Percentiles rank a stretch among this genome's conserved stretches.
These are phyloP conservation scores for Rhynchomys soricoides DNA, from an alignment of 2,113 vertebrate species.

Conservation along the genomic window DNA sequence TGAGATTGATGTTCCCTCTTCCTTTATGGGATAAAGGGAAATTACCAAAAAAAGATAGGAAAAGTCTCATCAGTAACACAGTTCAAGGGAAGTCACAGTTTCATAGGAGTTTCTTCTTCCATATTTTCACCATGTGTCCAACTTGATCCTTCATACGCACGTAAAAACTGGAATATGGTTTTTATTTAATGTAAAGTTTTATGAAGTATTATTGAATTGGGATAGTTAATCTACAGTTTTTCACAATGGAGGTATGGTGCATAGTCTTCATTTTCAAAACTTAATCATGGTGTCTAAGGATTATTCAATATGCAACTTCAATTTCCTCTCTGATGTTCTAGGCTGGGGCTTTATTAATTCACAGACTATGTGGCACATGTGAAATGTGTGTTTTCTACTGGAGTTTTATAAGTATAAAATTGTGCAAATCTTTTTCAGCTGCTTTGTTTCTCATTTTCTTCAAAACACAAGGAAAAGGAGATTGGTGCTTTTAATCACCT, in stretches of 20 bases:
- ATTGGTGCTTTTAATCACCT: background rate
- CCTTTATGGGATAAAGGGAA: background rate
- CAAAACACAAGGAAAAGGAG: background rate
- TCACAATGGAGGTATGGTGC: background rate
- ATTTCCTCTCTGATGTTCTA: background rate
- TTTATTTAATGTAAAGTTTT: background rate
- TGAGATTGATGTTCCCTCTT: background rate
- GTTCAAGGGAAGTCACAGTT: accelerated
- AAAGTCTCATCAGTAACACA: background rate
- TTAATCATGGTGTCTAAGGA: background rate
- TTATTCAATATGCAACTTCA: background rate
- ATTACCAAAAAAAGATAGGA: background rate
- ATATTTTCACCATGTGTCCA: background rate
- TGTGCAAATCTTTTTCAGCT: background rate
- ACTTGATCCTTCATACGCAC: background rate
- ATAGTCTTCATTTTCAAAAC: background rate
- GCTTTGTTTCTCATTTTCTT: background rate
- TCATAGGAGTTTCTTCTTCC: background rate
- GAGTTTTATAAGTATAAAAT: background rate
- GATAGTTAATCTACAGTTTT: background rate
- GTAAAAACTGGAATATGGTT: background rate
- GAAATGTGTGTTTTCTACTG: background rate
- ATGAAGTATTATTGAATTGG: background rate
- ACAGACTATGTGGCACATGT: background rate
- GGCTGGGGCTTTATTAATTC: background rate